Percentiles rank a stretch among this genome's conserved stretches.
Conservation (phyloP, 2,797 vertebrate species). For the Choloepus didactylus region DNA sequence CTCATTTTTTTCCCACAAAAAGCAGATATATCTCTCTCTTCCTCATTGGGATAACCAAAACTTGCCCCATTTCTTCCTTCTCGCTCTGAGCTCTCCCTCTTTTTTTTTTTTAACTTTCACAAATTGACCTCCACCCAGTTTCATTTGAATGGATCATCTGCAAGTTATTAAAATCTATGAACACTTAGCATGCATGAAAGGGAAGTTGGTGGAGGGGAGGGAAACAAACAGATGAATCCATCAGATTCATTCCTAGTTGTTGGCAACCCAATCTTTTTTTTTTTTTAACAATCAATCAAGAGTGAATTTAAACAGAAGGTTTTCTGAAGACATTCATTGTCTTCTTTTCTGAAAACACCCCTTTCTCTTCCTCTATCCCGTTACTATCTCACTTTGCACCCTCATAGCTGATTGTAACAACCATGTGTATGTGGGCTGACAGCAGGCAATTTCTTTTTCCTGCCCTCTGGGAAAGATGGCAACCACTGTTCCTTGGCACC, state of each 20-base stretch:
- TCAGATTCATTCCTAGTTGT: background rate
- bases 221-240: background rate
- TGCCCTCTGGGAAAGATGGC: slow-evolving; percentile 33
- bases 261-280: background rate
- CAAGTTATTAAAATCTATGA: background rate
- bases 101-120: background rate
- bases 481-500: slow-evolving; percentile 74
- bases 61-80: accelerated
- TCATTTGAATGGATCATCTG: background rate
- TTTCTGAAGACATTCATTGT: background rate
- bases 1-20: background rate
- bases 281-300: slow-evolving; percentile 29
- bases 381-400: slow-evolving; percentile 58
- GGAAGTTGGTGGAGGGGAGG: background rate
- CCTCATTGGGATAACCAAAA: accelerated
- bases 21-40: background rate
- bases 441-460: slow-evolving; percentile 66
- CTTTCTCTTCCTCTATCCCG: background rate
- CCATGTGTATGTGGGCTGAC: slow-evolving; percentile 6
- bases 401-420: slow-evolving; percentile 37
- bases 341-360: background rate
- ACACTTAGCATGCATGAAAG: background rate
- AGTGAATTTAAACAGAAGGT: background rate
- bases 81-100: too few relatives aligned
- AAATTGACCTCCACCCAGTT: background rate